A percentile compares a stretch with the other conserved stretches of the same genome.
Conservation (phyloP, 2,888 invertebrate species). For the Sisyra terminalis region DNA sequence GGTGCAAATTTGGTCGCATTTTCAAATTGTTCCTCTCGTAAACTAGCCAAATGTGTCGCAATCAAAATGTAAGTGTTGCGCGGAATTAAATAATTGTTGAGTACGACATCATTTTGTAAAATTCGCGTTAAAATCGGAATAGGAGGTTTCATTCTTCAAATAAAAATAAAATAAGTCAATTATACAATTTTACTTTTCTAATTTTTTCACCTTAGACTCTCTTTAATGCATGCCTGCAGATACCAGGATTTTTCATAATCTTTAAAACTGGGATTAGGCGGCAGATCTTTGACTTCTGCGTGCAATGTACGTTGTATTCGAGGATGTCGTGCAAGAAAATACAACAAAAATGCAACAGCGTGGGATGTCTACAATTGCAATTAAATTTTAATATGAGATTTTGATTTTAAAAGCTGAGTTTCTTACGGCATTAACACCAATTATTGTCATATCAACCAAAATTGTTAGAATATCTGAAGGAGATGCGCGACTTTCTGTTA, state of each 20-base stretch:
- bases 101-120: conserved; percentile 36
- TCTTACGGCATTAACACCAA: conserved; percentile 45
- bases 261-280: conserved; percentile 15
- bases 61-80: conserved; percentile 44
- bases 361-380: conserved; percentile 34
- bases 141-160: conserved; percentile 39
- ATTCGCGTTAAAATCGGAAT: conserved; percentile 44
- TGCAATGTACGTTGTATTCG: conserved; percentile 40
- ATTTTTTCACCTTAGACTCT: conserved; percentile 36
- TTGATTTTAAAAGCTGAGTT: background rate
- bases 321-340: conserved; percentile 47
- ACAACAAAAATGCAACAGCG: conserved; percentile 43
- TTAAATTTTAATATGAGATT: too few species aligned
- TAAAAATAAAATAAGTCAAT: background rate
- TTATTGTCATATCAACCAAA: conserved; percentile 45
- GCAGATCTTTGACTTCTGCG: conserved; percentile 35
- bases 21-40: conserved; percentile 46
- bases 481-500: conserved; percentile 35
- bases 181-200: background rate
- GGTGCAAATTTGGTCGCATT: conserved; percentile 42
- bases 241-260: conserved; percentile 20
- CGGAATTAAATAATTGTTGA: conserved; percentile 42
- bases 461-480: conserved; percentile 44
- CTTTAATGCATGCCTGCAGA: conserved; percentile 45
- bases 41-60: conserved; percentile 41